Evolutionary conservation across 2,888 invertebrate species (phyloP).

Genomic region (Serripes groenlandicus): DNA sequence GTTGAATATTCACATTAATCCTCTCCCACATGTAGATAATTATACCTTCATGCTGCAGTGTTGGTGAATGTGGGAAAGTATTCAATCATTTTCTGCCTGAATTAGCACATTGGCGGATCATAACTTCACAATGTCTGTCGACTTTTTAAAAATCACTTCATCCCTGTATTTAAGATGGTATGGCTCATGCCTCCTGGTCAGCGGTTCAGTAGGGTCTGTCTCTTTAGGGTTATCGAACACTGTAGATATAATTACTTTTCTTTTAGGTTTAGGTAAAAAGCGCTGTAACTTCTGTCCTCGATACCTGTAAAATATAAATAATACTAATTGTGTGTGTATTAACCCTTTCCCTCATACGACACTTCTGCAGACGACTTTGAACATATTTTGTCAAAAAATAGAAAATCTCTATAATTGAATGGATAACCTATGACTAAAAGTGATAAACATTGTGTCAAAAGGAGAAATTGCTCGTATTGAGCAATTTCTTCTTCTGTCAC

Average conservation of each 20-base stretch:
- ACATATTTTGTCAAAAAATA: background rate
- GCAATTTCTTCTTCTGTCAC: background rate
- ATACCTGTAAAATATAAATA: slow-evolving; percentile 70
- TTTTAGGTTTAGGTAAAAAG: slow-evolving; percentile 60
- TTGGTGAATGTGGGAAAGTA: too few species aligned
- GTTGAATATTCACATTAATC: too few species aligned
- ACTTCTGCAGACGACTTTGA: background rate
- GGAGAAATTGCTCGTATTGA: background rate
- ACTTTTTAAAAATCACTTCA: slow-evolving; percentile 48
- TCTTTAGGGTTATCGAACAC: slow-evolving; percentile 81
- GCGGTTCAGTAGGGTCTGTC: slow-evolving; percentile 81
- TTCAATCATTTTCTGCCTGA: too few species aligned
- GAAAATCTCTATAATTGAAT: too few species aligned
- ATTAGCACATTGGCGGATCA: background rate
- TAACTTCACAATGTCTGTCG: slow-evolving; percentile 3
- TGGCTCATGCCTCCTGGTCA: slow-evolving; percentile 78
- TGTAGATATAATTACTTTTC: slow-evolving; percentile 77
- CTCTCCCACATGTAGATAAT: too few species aligned
- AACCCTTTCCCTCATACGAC: background rate
- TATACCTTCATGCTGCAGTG: too few species aligned
- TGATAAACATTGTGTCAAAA: background rate
- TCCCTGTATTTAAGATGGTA: slow-evolving; percentile 71
- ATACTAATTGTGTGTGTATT: background rate
- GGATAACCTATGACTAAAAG: too few species aligned
- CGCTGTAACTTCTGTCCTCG: slow-evolving; percentile 79